Evolutionary conservation across 2,797 vertebrate species (phyloP), one percentile per base, ranked within the genome.

Genomic region (Gouania willdenowi): DNA sequence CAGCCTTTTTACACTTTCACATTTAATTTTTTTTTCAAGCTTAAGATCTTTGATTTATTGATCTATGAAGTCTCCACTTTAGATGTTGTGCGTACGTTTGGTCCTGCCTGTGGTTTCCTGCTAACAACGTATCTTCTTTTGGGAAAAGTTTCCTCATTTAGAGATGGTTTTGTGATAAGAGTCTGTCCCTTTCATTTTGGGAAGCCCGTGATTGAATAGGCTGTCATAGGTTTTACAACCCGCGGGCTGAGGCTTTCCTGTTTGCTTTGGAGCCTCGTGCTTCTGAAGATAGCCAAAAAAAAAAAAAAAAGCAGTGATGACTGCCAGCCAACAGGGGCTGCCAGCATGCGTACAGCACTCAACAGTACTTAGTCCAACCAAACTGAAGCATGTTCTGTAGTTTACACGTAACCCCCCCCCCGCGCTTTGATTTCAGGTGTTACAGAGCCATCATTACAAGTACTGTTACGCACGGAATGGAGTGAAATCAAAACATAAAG

Each of bases 181-280:
- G n/a, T n/a, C n/a, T n/a, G n/a, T n/a, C n/a, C n/a, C n/a, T n/a
- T n/a, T n/a, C n/a, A n/a, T n/a, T n/a, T n/a, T n/a, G n/a, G n/a
- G 14, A 48, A 16, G 31, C 7, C 26, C 29, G 1, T 32, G 53
- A 60, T 6, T 17, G 41, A 49, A 46, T 4, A 31, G 37, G 40
- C 71, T 60, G 45, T 67, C 59, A 26, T 36, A 26, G 13, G 56
- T 75, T 84, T 76, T 66, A 76, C 18, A 15, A 67, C 41, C 50
- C 43, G 62, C 25, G 29, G 67, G 53, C 66, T 12, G 61, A 54
- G 43, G 54, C 27, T 1, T 44, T 58, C 35, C 24, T 76, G 67
- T 85, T 83, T 84, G 75, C 74, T 80, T 84, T 85, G 68, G 72
- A 69, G 50, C 32, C 28, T 13, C 41, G n/a, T n/a, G n/a, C n/a